These are phyloP conservation scores for Phaedon cochleariae DNA, from an alignment of 2,888 invertebrate species.

Conservation along the genomic window DNA sequence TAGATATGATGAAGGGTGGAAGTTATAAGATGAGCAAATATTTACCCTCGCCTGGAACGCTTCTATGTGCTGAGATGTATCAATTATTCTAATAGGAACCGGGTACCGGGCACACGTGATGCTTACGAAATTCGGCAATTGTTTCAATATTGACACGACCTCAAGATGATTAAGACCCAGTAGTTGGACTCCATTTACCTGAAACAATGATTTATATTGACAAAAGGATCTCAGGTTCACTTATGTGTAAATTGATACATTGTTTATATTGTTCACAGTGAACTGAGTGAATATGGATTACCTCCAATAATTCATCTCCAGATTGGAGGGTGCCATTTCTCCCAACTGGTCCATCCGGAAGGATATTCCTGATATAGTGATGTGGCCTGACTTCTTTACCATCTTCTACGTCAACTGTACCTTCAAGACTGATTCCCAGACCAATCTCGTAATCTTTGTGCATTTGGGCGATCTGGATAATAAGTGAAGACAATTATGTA, in stretches of 20 bases:
- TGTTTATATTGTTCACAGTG: no score
- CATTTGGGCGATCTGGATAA: slow-evolving; percentile 79
- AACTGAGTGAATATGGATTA: no score
- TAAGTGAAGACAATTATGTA: no score
- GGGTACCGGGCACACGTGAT: slow-evolving; percentile 79
- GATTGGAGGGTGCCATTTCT: slow-evolving; percentile 77
- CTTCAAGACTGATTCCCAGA: slow-evolving; percentile 90
- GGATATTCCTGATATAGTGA: slow-evolving; percentile 90
- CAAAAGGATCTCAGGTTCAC: no score
- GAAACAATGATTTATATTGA: slow-evolving; percentile 38
- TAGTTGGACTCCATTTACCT: slow-evolving; percentile 88
- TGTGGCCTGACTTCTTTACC: slow-evolving; percentile 89
- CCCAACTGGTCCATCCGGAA: slow-evolving; percentile 89
- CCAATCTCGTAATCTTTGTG: slow-evolving; percentile 85
- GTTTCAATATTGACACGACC: slow-evolving; percentile 86
- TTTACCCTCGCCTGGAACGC: slow-evolving; percentile 76
- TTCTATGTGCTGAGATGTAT: slow-evolving; percentile 71
- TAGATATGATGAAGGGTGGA: no score
- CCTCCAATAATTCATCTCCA: slow-evolving; percentile 88
- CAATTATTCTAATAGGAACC: slow-evolving; percentile 67
- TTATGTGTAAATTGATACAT: no score
- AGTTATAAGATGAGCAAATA: no score
- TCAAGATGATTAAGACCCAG: slow-evolving; percentile 91
- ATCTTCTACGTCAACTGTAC: slow-evolving; percentile 91
- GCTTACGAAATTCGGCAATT: slow-evolving; percentile 80